Evolutionary conservation across 2,888 invertebrate species (phyloP).

Genomic region (Kuschelorhynchus macadamiae): DNA sequence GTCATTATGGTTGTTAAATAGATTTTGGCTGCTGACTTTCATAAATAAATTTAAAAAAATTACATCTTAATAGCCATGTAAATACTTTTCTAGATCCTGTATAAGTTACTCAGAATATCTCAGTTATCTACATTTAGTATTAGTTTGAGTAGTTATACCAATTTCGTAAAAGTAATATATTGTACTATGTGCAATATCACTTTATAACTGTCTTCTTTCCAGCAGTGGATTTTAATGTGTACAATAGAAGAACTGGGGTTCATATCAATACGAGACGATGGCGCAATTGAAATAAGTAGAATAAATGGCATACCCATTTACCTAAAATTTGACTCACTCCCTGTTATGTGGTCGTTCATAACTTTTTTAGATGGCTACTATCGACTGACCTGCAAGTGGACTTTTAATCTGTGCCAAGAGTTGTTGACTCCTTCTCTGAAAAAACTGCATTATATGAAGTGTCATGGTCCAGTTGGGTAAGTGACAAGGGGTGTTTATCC

Average conservation of each 20-base stretch:
- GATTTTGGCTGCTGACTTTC: too few relatives aligned
- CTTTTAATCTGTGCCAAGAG: constrained; percentile 88
- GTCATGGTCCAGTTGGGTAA: constrained; percentile 93
- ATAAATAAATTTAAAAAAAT: too few relatives aligned
- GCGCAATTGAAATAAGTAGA: constrained; percentile 82
- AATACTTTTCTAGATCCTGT: constrained; percentile 7
- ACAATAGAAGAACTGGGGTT: constrained; percentile 88
- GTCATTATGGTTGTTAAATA: too few relatives aligned
- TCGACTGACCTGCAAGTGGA: constrained; percentile 89
- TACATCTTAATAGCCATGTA: too few relatives aligned
- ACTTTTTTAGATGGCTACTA: constrained; percentile 90
- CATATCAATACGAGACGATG: constrained; percentile 81
- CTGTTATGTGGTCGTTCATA: constrained; percentile 83
- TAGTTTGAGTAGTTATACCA: too few relatives aligned
- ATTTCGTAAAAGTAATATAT: too few relatives aligned
- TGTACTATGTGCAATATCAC: neutral
- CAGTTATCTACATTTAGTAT: constrained; percentile 8
- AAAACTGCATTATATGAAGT: constrained; percentile 80
- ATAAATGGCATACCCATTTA: constrained; percentile 84
- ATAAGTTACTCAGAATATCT: neutral
- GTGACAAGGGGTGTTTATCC: constrained; percentile 53
- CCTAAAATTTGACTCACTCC: constrained; percentile 78
- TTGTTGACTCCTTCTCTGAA: constrained; percentile 85
- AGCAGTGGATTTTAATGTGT: constrained; percentile 81
- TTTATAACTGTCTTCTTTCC: constrained; percentile 51